Evolutionary conservation across 2,888 invertebrate species (phyloP), one percentile per base, ranked within the genome.

Genomic region (Cantharis rustica): DNA sequence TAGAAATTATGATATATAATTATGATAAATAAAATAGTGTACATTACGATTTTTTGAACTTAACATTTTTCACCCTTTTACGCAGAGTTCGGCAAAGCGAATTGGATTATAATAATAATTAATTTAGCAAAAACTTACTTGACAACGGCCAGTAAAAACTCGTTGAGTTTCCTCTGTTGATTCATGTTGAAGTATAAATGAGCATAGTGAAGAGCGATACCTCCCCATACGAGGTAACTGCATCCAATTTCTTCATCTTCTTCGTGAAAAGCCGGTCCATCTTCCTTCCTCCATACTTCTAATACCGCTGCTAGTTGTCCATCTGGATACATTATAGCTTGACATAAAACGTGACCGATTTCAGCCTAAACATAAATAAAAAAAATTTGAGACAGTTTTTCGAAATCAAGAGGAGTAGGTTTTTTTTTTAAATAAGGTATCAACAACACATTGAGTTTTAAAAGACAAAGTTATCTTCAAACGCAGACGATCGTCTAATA

Each of bases 71-170:
- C n/a, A n/a, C n/a, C n/a, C n/a, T n/a, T n/a, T n/a, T n/a, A n/a
- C n/a, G n/a, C n/a, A n/a, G n/a, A n/a, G n/a, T n/a, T n/a, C n/a
- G n/a, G n/a, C n/a, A n/a, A n/a, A n/a, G n/a, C n/a, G n/a, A n/a
- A n/a, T n/a, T n/a, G n/a, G n/a, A n/a, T n/a, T n/a, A n/a, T n/a
- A n/a, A n/a, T n/a, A n/a, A n/a, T n/a, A n/a, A n/a, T n/a, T n/a
- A n/a, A n/a, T n/a, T n/a, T n/a, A n/a, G n/a, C n/a, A n/a, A n/a
- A n/a, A n/a, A 90, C 92, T 91, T 89, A 95, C 95, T 94, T 95
- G 69, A 95, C 95, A 47, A 96, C 95, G 71, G 93, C 92, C 70
- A 96, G 88, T 0, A 96, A 90, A 85, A 95, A 95, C 79, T 94
- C 94, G 69, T 94, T 93, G 80, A 95, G 90, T 82, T 92, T 93